These are phyloP conservation scores for Lagopus leucura DNA, from an alignment of 2,113 vertebrate genomes.

Conservation along the genomic window DNA sequence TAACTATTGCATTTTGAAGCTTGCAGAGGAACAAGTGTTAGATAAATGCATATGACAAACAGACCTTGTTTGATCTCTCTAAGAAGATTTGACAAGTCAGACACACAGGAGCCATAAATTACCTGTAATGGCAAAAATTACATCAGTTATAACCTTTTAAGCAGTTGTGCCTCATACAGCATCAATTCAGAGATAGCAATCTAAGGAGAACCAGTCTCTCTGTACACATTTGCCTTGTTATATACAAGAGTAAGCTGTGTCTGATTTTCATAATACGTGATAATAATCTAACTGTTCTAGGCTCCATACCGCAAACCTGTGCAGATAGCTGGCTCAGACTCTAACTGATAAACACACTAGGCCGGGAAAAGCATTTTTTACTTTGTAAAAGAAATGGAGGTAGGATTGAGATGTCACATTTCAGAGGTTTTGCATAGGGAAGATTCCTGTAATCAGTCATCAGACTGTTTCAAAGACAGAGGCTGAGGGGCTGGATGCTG, in stretches of 20 bases:
- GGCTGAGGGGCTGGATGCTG: neutral
- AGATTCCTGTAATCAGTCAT: constrained; percentile 62
- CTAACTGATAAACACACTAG: constrained; percentile 46
- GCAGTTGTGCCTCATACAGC: constrained; percentile 51
- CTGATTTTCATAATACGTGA: constrained; percentile 55
- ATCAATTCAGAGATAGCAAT: constrained; percentile 65
- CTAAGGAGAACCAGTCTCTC: constrained; percentile 50
- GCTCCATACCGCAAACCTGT: constrained; percentile 28
- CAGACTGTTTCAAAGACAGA: constrained; percentile 16
- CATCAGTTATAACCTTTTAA: constrained; percentile 71
- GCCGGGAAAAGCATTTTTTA: constrained; percentile 43
- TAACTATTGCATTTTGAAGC: constrained; percentile 49
- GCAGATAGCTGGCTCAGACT: constrained; percentile 48
- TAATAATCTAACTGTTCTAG: constrained; percentile 69
- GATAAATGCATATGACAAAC: constrained; percentile 54
- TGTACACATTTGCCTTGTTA: constrained; percentile 6
- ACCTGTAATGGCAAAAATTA: constrained; percentile 71
- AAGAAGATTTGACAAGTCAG: constrained; percentile 67
- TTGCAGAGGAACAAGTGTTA: constrained; percentile 57
- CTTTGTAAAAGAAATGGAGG: constrained; percentile 18
- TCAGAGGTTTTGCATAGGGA: neutral
- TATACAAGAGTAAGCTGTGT: constrained; percentile 52
- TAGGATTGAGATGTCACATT: constrained; percentile 61
- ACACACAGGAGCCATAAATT: constrained; percentile 69
- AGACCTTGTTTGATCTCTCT: constrained; percentile 65